Base-by-base conservation (phyloP, 1,140 invertebrate species). In the Contarinia nasturtii region DNA sequence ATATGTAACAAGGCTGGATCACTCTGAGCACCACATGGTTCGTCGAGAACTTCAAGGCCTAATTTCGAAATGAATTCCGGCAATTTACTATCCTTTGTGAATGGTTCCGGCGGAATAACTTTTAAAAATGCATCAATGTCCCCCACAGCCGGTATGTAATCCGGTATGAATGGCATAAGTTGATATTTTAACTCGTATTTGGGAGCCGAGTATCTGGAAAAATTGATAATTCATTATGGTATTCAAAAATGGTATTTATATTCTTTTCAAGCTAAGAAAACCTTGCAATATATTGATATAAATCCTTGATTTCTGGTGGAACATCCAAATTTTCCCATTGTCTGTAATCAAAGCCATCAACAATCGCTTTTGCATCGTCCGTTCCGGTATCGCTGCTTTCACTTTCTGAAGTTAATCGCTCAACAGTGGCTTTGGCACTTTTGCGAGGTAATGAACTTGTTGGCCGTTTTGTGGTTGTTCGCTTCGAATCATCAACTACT, bases 61-160 rank as follows among this genome's bases (percentile, higher is more conserved):
- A 90, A 53, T 7, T 54, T 55, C 5, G 54, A 45, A 33, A 61
- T 42, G 20, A 57, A 56, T 17, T 60, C 58, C 7, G 57, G 49
- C 10, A 63, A 33, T n/a, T 55, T 51, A 0, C 56, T 52, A 15
- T 74, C 73, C 36, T 84, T 77, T 7, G 73, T 67, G 41, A 79
- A 61, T 7, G 69, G 72, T 54, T 92, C 83, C 1, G 90, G 90
- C 18, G 86, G 72, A 17, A 77, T 70, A 2, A 96, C 80, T 70
- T 97, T 98, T 21, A 98, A 76, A 64, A 98, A 97, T 7, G 92
- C 91, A 67, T 98, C 94, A 55, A 95, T 92, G 63, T 98, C 94
- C 0, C 95, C 95, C 22, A 98, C 92, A 8, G 92, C 87, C 18
- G 95, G 94, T 54, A 98, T 90, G 64, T 83, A 98, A 57, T 98